Evolutionary conservation across 2,797 vertebrate genomes (phyloP), one percentile per base, ranked within the genome.

Genomic region (Delichon dasypus): DNA sequence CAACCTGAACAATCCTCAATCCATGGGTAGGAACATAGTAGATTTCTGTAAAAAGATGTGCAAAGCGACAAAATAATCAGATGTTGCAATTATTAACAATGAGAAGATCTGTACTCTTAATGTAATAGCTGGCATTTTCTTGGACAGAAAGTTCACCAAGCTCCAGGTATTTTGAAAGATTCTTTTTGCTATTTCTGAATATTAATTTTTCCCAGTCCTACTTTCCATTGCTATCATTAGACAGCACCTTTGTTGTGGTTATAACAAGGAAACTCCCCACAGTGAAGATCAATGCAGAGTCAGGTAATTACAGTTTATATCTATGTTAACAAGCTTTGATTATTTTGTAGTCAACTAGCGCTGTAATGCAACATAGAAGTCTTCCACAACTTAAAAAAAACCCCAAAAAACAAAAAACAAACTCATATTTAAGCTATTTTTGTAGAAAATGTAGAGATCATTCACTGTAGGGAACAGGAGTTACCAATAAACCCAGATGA

Each of bases 301-400:
- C 48, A 88, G 66, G 64, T 96, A 86, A 81, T 91, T 81, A 75
- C 40, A 44, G 66, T 94, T 92, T 89, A 61, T 77, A 78, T 72
- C 54, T 91, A 19, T 88, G 50, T 88, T 94, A 94, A 94, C 47
- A 86, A 94, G 60, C 83, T 88, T 82, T 88, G 62, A 83, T 95
- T 93, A 55, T 84, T 93, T 94, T 93, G 36, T 84, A 68, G 45
- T 83, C 50, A 91, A 10, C 44, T 66, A 40, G 19, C 78, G 67
- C 71, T 73, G 42, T 47, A 80, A 51, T 70, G 23, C 47, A 85
- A 93, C 89, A 65, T 42, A 45, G 65, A 81, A 51, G 5, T 38
- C 18, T 88, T 75, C 30, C 17, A 47, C 30, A 61, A 53, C 26
- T 88, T 67, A 0, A 16, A 1, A 16, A 65, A 42, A 73, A 30